A percentile compares a stretch with the other conserved stretches of the same genome.
These are phyloP conservation scores for Numenius arquata DNA, from an alignment of 2,113 vertebrate genomes.

Conservation along the genomic window DNA sequence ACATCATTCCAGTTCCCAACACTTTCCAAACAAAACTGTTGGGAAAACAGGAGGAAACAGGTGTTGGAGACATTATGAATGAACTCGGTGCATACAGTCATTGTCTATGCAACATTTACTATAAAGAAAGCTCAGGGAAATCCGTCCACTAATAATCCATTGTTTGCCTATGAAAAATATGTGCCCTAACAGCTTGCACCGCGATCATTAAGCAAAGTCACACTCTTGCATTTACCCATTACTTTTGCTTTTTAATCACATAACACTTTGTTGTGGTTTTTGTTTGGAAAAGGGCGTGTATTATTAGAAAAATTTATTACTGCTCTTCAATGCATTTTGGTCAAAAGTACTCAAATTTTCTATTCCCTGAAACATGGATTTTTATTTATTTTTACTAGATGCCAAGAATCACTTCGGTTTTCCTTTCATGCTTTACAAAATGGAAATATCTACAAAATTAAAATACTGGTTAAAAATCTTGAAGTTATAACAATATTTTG, in stretches of 20 bases:
- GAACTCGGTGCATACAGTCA: slow-evolving; percentile 33
- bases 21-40: slow-evolving; percentile 11
- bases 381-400: neutral
- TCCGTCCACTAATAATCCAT: slow-evolving; percentile 66
- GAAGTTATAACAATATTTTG: neutral
- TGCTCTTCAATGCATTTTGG: neutral
- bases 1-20: neutral
- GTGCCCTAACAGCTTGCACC: neutral
- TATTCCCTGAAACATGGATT: neutral
- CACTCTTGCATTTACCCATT: neutral
- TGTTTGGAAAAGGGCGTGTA: neutral
- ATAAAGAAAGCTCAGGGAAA: slow-evolving; percentile 71
- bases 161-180: slow-evolving; percentile 58
- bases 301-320: neutral
- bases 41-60: slow-evolving; percentile 79
- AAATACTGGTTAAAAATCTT: neutral
- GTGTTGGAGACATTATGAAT: slow-evolving; percentile 75
- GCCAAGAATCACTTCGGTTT: neutral
- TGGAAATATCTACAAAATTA: neutral
- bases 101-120: slow-evolving; percentile 41
- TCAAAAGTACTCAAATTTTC: neutral
- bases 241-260: slow-evolving; percentile 32
- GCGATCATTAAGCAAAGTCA: neutral
- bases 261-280: neutral
- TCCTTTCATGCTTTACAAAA: neutral